Conservation (phyloP, 2,888 invertebrate species). For the Andrena chrysosceles region DNA sequence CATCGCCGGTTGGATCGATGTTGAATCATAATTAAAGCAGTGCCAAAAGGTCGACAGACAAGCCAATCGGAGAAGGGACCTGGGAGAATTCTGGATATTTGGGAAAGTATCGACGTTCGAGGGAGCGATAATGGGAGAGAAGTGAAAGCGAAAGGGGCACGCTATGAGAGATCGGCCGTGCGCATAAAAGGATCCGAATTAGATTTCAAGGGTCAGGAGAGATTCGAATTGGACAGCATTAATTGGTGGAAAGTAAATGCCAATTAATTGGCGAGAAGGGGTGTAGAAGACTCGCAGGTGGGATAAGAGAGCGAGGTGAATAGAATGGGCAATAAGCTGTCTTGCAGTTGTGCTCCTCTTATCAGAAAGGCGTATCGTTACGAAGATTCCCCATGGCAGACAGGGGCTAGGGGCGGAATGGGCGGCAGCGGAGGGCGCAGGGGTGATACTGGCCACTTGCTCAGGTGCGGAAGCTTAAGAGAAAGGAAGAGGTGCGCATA, state of each 20-base stretch:
- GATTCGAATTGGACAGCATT: neutral
- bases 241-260: conserved; percentile 12
- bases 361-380: conserved; percentile 98
- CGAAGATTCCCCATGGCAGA: conserved; percentile 98
- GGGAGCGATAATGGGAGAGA: conserved; percentile 8
- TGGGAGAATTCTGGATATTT: neutral
- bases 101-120: conserved; percentile 34
- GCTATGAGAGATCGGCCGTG: conserved; percentile 6
- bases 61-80: conserved; percentile 71
- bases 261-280: conserved; percentile 7
- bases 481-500: conserved; percentile 85
- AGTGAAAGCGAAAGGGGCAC: neutral
- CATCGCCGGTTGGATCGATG: conserved; percentile 42
- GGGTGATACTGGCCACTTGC: conserved; percentile 86
- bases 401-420: conserved; percentile 83
- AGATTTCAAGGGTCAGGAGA: too few relatives aligned
- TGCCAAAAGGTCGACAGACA: conserved; percentile 77
- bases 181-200: conserved; percentile 11
- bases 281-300: conserved; percentile 47
- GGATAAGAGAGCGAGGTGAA: conserved; percentile 52
- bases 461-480: conserved; percentile 89
- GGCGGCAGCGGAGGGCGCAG: conserved; percentile 81
- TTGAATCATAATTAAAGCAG: conserved; percentile 59
- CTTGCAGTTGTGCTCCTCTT: conserved; percentile 98
- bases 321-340: conserved; percentile 98